phyloP scores from a whole-genome alignment of 2,113 vertebrate species.

The Macaca mulatta region DNA sequence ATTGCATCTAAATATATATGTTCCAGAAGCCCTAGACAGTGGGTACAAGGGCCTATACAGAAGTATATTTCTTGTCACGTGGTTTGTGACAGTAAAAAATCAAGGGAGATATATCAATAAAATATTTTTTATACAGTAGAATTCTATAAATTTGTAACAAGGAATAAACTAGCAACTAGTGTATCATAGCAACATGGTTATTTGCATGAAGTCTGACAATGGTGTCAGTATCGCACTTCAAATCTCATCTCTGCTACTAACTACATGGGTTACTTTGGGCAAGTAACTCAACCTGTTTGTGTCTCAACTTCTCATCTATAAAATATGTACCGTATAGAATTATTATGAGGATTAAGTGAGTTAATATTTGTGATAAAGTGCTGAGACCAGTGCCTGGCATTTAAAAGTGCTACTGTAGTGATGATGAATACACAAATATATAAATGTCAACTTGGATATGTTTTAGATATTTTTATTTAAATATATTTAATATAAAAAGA shows the following conservation, averaged over 20 bases:
- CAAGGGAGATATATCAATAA: background rate
- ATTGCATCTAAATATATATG: background rate
- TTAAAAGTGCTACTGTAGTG: background rate
- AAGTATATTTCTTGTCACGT: background rate
- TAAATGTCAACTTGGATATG: background rate
- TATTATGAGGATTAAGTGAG: background rate
- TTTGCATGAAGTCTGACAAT: background rate
- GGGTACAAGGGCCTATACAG: fast-evolving
- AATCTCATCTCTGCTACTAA: background rate
- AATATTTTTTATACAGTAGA: too few species aligned
- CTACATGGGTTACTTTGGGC: background rate
- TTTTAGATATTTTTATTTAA: background rate
- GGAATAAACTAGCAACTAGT: background rate
- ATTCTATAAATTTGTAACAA: background rate
- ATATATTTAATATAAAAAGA: background rate
- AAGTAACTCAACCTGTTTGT: background rate
- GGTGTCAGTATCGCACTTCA: background rate
- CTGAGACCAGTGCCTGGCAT: background rate
- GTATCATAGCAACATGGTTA: background rate
- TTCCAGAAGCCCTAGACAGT: background rate
- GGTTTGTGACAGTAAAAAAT: background rate
- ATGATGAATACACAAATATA: background rate
- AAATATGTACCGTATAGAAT: background rate
- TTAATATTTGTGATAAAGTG: background rate
- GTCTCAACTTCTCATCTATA: background rate